phyloP scores from a whole-genome alignment of 2,888 invertebrate genomes.

The Drosophila borealis region DNA sequence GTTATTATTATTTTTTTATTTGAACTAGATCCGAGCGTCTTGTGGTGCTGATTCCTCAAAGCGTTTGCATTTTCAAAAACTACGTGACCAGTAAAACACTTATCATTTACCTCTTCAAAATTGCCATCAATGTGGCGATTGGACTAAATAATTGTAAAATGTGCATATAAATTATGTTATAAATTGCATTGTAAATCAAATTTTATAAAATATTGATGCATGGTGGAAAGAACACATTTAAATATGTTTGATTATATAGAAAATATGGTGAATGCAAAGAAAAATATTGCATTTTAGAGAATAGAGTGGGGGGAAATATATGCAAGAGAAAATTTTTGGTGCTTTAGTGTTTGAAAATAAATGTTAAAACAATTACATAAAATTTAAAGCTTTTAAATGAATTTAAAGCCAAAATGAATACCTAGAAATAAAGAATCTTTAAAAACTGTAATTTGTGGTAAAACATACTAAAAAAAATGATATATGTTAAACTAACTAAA shows the following conservation, averaged over 20 bases:
- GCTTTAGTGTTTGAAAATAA: slow-evolving; percentile 80
- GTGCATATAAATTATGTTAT: slow-evolving; percentile 51
- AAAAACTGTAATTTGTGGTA: no score
- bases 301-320: slow-evolving; percentile 77
- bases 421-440: slow-evolving; percentile 11
- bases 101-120: slow-evolving; percentile 94
- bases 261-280: slow-evolving; percentile 29
- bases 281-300: slow-evolving; percentile 55
- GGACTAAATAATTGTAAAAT: slow-evolving; percentile 88
- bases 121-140: slow-evolving; percentile 97
- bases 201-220: slow-evolving; percentile 39
- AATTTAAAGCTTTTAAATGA: not conserved
- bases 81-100: slow-evolving; percentile 54
- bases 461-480: slow-evolving; percentile 2
- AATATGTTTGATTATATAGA: slow-evolving; percentile 39
- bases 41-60: slow-evolving; percentile 35
- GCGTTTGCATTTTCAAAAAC: slow-evolving; percentile 46
- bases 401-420: not conserved
- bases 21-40: slow-evolving; percentile 47
- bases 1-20: not conserved
- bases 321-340: slow-evolving; percentile 75
- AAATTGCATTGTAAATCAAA: slow-evolving; percentile 48
- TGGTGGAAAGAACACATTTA: slow-evolving; percentile 41
- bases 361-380: not conserved
- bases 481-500: not conserved